Conservation (phyloP, 1,140 invertebrate genomes). For the Bombus affinis region DNA sequence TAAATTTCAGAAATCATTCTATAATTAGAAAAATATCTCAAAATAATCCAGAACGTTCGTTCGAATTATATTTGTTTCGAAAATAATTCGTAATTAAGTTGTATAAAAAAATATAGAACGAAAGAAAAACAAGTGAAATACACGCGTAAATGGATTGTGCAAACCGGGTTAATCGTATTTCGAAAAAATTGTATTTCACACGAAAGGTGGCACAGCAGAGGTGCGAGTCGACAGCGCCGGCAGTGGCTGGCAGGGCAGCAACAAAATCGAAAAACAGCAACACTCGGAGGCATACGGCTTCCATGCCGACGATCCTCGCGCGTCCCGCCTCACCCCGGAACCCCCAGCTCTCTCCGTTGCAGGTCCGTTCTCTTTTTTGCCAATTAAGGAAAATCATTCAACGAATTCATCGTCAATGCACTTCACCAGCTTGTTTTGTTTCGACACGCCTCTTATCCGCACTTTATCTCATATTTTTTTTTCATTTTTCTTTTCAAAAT, state of each 20-base stretch:
- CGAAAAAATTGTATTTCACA: slow-evolving; percentile 69
- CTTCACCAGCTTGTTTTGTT: not conserved
- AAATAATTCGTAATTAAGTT: not conserved
- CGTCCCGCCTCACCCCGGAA: slow-evolving; percentile 81
- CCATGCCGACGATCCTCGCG: slow-evolving; percentile 70
- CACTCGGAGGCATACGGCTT: slow-evolving; percentile 74
- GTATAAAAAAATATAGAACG: not conserved
- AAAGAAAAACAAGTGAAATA: not conserved
- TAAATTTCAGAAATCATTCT: not conserved
- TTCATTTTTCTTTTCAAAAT: not conserved
- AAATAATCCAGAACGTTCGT: not conserved
- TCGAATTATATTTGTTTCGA: not conserved
- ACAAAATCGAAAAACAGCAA: slow-evolving; percentile 77
- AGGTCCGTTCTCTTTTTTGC: slow-evolving; percentile 77
- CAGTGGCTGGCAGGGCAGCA: slow-evolving; percentile 75
- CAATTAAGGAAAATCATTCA: slow-evolving; percentile 8
- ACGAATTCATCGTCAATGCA: not conserved
- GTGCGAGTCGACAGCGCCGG: slow-evolving; percentile 74
- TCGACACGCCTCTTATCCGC: not conserved
- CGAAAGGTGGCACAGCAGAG: slow-evolving; percentile 78
- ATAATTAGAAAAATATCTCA: not conserved
- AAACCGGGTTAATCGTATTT: slow-evolving; percentile 67
- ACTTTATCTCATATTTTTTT: not conserved
- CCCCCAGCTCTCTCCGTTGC: slow-evolving; percentile 84
- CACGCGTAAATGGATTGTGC: not conserved